Evolutionary conservation across 2,888 invertebrate species (phyloP).

Genomic region (Mycalesis mineus): DNA sequence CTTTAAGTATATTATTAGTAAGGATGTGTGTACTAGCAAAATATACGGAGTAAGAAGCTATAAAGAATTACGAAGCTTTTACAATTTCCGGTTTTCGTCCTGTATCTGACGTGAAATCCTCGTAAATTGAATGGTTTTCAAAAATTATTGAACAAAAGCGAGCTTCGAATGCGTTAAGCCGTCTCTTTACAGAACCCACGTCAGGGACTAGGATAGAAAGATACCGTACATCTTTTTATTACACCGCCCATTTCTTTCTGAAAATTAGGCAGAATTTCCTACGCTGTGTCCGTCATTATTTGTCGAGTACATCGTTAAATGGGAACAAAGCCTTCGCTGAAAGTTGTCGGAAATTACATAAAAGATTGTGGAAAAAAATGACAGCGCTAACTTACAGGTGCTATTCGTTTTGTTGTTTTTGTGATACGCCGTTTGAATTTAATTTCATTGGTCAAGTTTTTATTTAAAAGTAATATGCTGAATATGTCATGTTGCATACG

Average conservation of each 20-base stretch:
- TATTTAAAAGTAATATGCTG: too few relatives aligned
- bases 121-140: not conserved
- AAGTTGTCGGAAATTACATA: not conserved
- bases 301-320: not conserved
- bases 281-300: slow-evolving; percentile 4
- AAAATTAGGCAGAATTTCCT: not conserved
- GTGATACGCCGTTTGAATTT: not conserved
- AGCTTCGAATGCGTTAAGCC: not conserved
- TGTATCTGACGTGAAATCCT: not conserved
- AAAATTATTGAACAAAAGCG: not conserved
- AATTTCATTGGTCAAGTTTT: too few relatives aligned
- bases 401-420: not conserved
- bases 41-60: too few relatives aligned
- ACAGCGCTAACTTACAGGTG: slow-evolving; percentile 2
- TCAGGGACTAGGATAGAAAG: not conserved
- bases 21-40: too few relatives aligned
- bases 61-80: too few relatives aligned
- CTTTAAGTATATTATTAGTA: too few relatives aligned
- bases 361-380: slow-evolving; percentile 1
- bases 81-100: too few relatives aligned
- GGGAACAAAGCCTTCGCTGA: not conserved
- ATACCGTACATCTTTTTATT: not conserved
- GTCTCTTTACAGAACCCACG: not conserved
- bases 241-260: not conserved
- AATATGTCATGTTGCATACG: too few relatives aligned